Conservation (phyloP, 1,140 invertebrate species). For the Hycleus cichorii region DNA sequence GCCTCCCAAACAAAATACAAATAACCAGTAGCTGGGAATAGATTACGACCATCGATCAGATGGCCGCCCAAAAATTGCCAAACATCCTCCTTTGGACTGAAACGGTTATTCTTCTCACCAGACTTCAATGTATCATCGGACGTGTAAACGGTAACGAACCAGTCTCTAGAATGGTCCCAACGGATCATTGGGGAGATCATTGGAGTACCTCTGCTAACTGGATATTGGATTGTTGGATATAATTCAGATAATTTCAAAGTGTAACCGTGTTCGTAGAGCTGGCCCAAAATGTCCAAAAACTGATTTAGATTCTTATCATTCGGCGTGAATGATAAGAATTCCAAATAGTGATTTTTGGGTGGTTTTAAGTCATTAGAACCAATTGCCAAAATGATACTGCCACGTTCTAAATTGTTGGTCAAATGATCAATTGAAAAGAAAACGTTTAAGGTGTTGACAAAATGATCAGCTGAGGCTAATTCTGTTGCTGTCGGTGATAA, state of each 20-base stretch:
- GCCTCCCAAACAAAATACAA: conserved; percentile 81
- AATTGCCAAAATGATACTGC: not conserved
- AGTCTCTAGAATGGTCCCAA: conserved; percentile 54
- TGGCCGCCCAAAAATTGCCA: conserved; percentile 75
- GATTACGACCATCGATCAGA: conserved; percentile 74
- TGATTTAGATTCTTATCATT: not conserved
- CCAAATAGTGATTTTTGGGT: not conserved
- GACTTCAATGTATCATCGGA: conserved; percentile 42
- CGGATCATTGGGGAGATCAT: conserved; percentile 50
- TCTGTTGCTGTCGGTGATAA: too few species aligned
- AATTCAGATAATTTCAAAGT: conserved; percentile 45
- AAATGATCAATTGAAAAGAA: not conserved
- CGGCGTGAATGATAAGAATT: not conserved
- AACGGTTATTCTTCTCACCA: conserved; percentile 44
- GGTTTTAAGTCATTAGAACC: not conserved
- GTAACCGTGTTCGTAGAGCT: conserved; percentile 46
- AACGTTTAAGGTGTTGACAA: too few species aligned
- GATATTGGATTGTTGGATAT: conserved; percentile 46
- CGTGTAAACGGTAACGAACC: conserved; percentile 28
- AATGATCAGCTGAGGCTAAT: too few species aligned
- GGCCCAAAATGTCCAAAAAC: conserved; percentile 1
- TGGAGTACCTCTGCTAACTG: conserved; percentile 53
- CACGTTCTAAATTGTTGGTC: not conserved
- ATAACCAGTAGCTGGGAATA: conserved; percentile 88
- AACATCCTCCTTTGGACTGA: conserved; percentile 55